Evolutionary conservation across 1,140 invertebrate genomes (phyloP).

Genomic region (Lasioglossum albipes): DNA sequence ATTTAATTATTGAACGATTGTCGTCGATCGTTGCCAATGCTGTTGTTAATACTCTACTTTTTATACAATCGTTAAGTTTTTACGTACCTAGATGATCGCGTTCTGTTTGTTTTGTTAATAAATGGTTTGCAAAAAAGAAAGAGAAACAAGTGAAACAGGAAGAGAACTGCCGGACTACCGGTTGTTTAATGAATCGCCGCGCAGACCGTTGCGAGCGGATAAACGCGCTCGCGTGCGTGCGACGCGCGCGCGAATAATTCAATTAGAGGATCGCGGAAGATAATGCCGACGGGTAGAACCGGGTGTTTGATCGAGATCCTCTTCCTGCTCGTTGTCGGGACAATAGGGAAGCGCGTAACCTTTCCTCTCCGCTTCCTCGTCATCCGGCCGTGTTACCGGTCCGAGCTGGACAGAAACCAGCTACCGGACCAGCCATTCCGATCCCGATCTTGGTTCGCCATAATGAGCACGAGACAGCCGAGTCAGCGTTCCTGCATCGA

Average conservation of each 20-base stretch:
- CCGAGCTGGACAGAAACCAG: constrained; percentile 32
- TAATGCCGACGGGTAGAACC: background rate
- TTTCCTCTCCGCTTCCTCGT: constrained; percentile 54
- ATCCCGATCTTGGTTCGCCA: constrained; percentile 70
- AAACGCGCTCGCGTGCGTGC: background rate
- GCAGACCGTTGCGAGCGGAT: background rate
- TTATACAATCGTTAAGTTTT: constrained; percentile 61
- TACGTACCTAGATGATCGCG: background rate
- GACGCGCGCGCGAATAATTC: background rate
- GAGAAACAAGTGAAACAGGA: background rate
- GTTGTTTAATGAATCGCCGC: no score
- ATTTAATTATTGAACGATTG: constrained; percentile 5
- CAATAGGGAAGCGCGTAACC: constrained; percentile 46
- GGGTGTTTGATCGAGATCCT: background rate
- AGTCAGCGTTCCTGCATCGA: constrained; percentile 51
- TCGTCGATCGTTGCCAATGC: background rate
- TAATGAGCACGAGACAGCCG: constrained; percentile 64
- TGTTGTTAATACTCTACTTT: constrained; percentile 55
- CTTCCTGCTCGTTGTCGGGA: constrained; percentile 17
- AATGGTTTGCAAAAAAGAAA: constrained; percentile 1
- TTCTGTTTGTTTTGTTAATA: constrained; percentile 43
- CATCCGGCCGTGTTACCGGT: constrained; percentile 33
- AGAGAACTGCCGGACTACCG: background rate
- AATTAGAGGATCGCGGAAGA: background rate
- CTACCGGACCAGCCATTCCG: constrained; percentile 46